Percentiles rank a stretch among this genome's conserved stretches.
Evolutionary conservation across 2,797 vertebrate genomes (phyloP).

Genomic region (Gambusia yucatana): DNA sequence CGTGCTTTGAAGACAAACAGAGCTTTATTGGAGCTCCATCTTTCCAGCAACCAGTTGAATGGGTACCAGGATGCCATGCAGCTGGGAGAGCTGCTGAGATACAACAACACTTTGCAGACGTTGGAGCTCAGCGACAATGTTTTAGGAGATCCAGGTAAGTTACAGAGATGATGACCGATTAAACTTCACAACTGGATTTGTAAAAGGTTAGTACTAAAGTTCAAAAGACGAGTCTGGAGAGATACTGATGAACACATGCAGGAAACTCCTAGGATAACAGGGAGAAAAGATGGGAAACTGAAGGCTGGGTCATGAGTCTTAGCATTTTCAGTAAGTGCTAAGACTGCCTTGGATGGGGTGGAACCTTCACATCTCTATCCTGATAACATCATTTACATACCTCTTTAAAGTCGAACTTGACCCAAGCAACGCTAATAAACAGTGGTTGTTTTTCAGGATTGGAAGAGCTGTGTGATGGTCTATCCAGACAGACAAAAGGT

Average conservation of each 20-base stretch:
- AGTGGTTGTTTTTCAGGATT: constrained; percentile 66
- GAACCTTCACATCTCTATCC: neutral
- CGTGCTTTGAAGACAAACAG: constrained; percentile 75
- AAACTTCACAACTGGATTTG: neutral
- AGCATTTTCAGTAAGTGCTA: neutral
- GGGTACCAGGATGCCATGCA: constrained; percentile 83
- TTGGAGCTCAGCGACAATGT: constrained; percentile 79
- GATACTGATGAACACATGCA: neutral
- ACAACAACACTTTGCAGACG: constrained; percentile 72
- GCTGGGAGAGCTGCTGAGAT: constrained; percentile 77
- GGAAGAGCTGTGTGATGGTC: constrained; percentile 82
- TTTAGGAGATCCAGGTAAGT: constrained; percentile 74
- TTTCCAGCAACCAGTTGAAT: constrained; percentile 78
- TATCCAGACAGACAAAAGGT: constrained; percentile 69
- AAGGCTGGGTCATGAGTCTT: neutral
- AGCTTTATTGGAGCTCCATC: constrained; percentile 75
- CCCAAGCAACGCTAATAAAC: neutral
- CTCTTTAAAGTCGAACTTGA: neutral
- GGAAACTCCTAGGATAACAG: neutral
- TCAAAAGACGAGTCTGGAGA: neutral
- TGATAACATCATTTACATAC: neutral
- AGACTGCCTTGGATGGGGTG: neutral
- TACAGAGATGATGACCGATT: neutral
- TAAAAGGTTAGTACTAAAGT: neutral
- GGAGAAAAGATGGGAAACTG: neutral